Evolutionary conservation across 2,113 vertebrate genomes (phyloP).

Genomic region (Telmatochromis sp.): DNA sequence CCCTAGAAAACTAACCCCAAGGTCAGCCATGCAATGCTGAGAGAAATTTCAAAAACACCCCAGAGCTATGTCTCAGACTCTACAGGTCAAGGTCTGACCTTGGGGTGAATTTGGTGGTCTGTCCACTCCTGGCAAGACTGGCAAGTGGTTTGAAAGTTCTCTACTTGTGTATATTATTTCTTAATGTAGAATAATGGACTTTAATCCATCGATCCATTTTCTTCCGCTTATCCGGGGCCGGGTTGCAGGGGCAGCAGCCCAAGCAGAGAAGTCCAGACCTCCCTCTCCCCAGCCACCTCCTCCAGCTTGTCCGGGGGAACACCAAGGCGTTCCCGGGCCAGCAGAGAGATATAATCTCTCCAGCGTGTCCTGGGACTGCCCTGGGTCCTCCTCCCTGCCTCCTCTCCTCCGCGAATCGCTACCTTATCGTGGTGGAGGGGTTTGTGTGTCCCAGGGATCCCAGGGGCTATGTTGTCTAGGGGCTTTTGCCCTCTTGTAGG

Average conservation of each 20-base stretch:
- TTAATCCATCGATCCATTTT: background rate
- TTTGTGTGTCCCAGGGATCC: background rate
- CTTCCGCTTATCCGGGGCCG: background rate
- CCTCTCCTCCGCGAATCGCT: rapidly evolving
- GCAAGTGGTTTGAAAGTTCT: background rate
- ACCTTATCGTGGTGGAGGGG: rapidly evolving
- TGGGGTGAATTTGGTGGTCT: background rate
- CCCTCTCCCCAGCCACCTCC: background rate
- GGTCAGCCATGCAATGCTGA: background rate
- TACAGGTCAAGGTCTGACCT: background rate
- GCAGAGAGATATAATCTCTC: background rate
- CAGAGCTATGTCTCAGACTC: background rate
- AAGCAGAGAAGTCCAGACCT: background rate
- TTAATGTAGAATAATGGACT: background rate
- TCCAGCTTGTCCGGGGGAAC: background rate
- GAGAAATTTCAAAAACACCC: background rate
- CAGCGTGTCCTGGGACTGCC: background rate
- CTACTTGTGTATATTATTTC: background rate
- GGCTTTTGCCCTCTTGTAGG: background rate
- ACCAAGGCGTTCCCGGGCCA: background rate
- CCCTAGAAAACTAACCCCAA: background rate
- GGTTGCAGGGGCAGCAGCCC: background rate
- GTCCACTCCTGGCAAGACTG: background rate
- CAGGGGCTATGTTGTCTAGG: background rate
- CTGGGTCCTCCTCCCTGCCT: background rate